phyloP scores from a whole-genome alignment of 1,140 invertebrate genomes.

The Sinonovacula constricta region DNA sequence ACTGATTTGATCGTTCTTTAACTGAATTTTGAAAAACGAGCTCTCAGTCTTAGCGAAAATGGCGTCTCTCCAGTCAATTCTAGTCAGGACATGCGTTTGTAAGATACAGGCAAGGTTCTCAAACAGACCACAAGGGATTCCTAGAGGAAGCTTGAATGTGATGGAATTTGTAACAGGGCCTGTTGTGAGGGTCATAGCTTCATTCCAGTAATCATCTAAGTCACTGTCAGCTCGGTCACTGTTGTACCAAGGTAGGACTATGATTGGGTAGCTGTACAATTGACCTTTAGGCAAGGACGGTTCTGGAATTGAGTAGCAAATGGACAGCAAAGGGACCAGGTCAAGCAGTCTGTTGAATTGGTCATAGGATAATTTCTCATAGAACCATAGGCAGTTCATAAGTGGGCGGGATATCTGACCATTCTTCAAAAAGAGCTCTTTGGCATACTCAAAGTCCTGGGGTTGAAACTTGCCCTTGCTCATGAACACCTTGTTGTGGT shows the following conservation, averaged over 20 bases:
- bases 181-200: slow-evolving; percentile 27
- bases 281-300: slow-evolving; percentile 65
- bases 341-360: slow-evolving; percentile 68
- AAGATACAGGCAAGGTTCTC: slow-evolving; percentile 63
- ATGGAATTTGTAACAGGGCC: slow-evolving; percentile 58
- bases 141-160: slow-evolving; percentile 63
- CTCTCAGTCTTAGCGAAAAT: slow-evolving; percentile 68
- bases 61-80: slow-evolving; percentile 72
- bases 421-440: slow-evolving; percentile 62
- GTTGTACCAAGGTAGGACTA: slow-evolving; percentile 75
- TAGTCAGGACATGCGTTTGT: slow-evolving; percentile 65
- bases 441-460: slow-evolving; percentile 62
- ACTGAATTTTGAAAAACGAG: slow-evolving; percentile 46
- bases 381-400: slow-evolving; percentile 75
- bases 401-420: slow-evolving; percentile 75
- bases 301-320: slow-evolving; percentile 74
- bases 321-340: slow-evolving; percentile 68
- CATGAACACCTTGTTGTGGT: slow-evolving; percentile 70
- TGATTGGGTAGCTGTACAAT: slow-evolving; percentile 62
- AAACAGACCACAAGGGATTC: slow-evolving; percentile 67
- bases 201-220: slow-evolving; percentile 65
- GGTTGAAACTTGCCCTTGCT: slow-evolving; percentile 67
- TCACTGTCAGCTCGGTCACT: slow-evolving; percentile 54
- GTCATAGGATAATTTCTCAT: slow-evolving; percentile 63
- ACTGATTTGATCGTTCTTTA: not conserved